These are phyloP conservation scores for Zootoca vivipara DNA, from an alignment of 2,113 vertebrate species.

Conservation along the genomic window DNA sequence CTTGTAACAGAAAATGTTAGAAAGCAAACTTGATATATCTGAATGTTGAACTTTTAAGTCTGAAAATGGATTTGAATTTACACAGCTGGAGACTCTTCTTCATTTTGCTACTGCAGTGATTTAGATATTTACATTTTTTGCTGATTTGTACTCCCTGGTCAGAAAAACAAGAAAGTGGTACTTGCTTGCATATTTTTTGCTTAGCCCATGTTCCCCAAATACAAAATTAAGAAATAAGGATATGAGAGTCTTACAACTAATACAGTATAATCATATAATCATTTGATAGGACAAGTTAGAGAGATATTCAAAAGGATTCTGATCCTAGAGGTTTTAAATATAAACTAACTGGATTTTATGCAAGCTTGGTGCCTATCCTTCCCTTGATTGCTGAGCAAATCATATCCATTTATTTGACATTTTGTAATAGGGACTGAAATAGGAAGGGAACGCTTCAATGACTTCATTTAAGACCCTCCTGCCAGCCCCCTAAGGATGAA, in stretches of 20 bases:
- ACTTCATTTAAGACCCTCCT: constrained; percentile 48
- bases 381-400: constrained; percentile 54
- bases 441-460: constrained; percentile 53
- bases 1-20: too few relatives aligned
- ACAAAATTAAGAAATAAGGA: constrained; percentile 14
- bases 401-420: constrained; percentile 55
- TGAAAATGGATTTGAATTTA: constrained; percentile 33
- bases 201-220: constrained; percentile 28
- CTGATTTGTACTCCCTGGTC: constrained; percentile 6
- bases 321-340: constrained; percentile 40
- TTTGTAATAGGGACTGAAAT: constrained; percentile 55
- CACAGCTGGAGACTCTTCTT: constrained; percentile 4
- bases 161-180: constrained; percentile 29
- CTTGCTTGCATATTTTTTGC: constrained; percentile 3
- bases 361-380: constrained; percentile 43
- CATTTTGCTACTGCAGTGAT: constrained; percentile 6
- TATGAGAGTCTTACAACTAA: constrained; percentile 51
- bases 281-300: constrained; percentile 37
- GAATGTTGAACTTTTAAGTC: constrained; percentile 27
- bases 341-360: constrained; percentile 25
- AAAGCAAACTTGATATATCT: constrained; percentile 7
- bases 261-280: constrained; percentile 17
- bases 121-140: constrained; percentile 24
- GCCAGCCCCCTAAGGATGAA: constrained; percentile 36
- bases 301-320: constrained; percentile 51